phyloP scores from a whole-genome alignment of 2,113 vertebrate species.

The Potamarius usumacintae region DNA sequence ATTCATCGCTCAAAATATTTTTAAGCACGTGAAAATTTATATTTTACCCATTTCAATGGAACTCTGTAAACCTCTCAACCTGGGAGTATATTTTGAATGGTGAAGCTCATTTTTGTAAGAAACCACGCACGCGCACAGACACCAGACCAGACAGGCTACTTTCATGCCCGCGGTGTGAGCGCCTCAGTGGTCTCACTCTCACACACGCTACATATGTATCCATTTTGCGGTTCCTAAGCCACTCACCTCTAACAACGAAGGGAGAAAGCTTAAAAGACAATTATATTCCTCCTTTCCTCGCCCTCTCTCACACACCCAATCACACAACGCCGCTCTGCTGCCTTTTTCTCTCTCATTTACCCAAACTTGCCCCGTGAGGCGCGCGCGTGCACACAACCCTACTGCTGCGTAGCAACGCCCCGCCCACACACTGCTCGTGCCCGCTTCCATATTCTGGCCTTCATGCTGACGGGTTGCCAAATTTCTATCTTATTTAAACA shows the following conservation, averaged over 20 bases:
- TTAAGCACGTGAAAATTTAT: neutral
- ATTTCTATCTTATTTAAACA: neutral
- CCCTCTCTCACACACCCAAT: slow-evolving; percentile 28
- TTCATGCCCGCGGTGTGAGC: slow-evolving; percentile 9
- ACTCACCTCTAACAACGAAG: slow-evolving; percentile 45
- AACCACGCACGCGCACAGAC: slow-evolving; percentile 5
- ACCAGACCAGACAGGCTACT: neutral
- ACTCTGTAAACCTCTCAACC: too few species aligned
- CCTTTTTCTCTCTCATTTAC: slow-evolving; percentile 55
- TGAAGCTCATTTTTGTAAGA: slow-evolving; percentile 13
- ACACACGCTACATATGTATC: neutral
- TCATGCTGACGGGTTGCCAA: neutral
- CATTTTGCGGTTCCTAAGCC: neutral
- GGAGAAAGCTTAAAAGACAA: neutral
- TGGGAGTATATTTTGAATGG: neutral
- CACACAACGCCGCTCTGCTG: slow-evolving; percentile 40
- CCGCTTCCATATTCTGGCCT: neutral
- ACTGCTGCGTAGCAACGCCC: slow-evolving; percentile 61
- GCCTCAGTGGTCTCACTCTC: neutral
- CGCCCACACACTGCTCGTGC: slow-evolving; percentile 61
- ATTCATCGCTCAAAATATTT: neutral
- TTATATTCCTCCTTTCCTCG: slow-evolving; percentile 24
- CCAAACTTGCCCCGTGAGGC: slow-evolving; percentile 57
- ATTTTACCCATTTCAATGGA: neutral
- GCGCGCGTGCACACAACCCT: slow-evolving; percentile 55